A percentile compares a stretch with the other conserved stretches of the same genome.
These are phyloP conservation scores for Poliocrania exsul DNA, from an alignment of 2,797 vertebrate species.

Conservation along the genomic window DNA sequence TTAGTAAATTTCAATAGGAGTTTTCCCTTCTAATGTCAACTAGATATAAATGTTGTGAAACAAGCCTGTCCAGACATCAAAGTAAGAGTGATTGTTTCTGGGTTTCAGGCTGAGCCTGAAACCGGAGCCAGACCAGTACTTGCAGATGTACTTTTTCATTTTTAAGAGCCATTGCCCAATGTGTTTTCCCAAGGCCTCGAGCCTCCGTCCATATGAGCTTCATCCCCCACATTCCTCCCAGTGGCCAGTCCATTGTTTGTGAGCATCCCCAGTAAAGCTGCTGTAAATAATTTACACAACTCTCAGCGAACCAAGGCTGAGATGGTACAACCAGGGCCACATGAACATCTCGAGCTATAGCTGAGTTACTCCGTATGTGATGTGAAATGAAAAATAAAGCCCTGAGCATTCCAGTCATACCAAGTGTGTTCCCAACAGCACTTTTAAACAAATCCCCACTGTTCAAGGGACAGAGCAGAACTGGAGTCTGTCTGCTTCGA, in stretches of 20 bases:
- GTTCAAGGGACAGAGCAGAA: conserved; percentile 41
- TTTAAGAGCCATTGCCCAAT: conserved; percentile 18
- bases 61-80: conserved; percentile 33
- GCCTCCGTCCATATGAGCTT: neutral
- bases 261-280: neutral
- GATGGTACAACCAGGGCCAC: neutral
- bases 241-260: conserved; percentile 23
- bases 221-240: neutral
- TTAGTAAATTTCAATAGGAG: conserved; percentile 22
- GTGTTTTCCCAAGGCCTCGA: neutral
- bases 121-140: conserved; percentile 3
- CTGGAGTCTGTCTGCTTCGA: conserved; percentile 55
- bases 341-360: neutral
- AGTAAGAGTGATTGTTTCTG: conserved; percentile 19
- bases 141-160: neutral
- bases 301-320: neutral
- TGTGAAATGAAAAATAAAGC: conserved; percentile 61
- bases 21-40: neutral
- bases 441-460: conserved; percentile 59
- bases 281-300: conserved; percentile 1
- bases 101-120: neutral
- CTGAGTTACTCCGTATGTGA: neutral
- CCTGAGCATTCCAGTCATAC: conserved; percentile 64
- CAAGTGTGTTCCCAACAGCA: conserved; percentile 4
- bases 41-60: conserved; percentile 44